Evolutionary conservation across 1,140 invertebrate genomes (phyloP).

Genomic region (Nasonia giraulti): DNA sequence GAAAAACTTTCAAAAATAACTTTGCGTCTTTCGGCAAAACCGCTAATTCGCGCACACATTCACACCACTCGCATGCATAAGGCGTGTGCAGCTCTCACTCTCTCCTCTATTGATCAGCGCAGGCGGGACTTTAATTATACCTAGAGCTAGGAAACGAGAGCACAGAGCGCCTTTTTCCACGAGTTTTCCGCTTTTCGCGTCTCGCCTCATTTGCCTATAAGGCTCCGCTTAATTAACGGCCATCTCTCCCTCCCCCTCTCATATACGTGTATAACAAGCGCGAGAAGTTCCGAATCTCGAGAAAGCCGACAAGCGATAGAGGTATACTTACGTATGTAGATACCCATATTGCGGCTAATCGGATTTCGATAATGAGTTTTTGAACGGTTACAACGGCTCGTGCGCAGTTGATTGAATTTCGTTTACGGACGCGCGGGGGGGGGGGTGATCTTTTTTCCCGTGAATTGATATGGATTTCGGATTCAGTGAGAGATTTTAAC

Average conservation of each 20-base stretch:
- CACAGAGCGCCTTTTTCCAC: not conserved
- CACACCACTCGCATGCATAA: too few species aligned
- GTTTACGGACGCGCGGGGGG: not conserved
- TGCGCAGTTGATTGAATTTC: not conserved
- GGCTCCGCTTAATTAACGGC: not conserved
- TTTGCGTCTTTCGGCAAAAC: too few species aligned
- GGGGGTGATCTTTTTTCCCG: too few species aligned
- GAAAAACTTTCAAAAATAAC: too few species aligned
- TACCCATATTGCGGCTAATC: not conserved
- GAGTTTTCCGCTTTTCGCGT: not conserved
- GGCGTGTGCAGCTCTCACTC: too few species aligned
- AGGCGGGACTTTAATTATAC: conserved; percentile 2
- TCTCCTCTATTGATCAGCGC: not conserved
- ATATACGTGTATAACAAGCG: not conserved
- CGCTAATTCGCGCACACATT: too few species aligned
- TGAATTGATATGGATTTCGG: too few species aligned
- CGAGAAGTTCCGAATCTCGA: too few species aligned
- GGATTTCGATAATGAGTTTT: conserved; percentile 4
- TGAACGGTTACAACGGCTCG: not conserved
- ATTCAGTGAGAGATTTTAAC: too few species aligned
- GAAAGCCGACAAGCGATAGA: too few species aligned
- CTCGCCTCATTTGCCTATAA: not conserved
- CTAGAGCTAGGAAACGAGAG: not conserved
- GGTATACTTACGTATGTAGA: not conserved
- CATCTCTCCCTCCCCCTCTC: not conserved